Evolutionary conservation across 2,113 vertebrate genomes (phyloP).

Genomic region (Percopsis transmontana): DNA sequence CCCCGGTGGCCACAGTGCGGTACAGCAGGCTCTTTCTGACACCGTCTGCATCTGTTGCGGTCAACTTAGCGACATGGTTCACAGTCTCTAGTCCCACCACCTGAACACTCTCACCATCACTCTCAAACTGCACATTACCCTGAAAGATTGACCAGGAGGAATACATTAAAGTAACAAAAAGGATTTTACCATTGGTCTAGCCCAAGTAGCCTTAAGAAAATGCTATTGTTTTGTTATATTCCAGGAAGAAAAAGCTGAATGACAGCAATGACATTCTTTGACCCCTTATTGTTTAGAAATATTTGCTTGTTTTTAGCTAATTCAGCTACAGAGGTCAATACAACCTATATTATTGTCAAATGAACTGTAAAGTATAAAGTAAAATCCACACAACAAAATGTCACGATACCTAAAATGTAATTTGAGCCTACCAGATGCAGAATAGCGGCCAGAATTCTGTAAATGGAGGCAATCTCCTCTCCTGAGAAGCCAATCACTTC

Average conservation of each 20-base stretch:
- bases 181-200: no score
- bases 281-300: no score
- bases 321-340: no score
- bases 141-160: slow-evolving; percentile 38
- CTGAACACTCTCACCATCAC: slow-evolving; percentile 70
- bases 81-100: slow-evolving; percentile 60
- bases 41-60: slow-evolving; percentile 48
- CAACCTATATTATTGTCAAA: no score
- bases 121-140: slow-evolving; percentile 85
- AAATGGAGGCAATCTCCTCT: slow-evolving; percentile 79
- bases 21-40: slow-evolving; percentile 80
- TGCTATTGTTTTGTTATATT: no score
- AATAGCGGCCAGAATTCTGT: slow-evolving; percentile 84
- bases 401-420: not conserved
- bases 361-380: no score
- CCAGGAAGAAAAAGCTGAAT: no score
- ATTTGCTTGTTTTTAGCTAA: no score
- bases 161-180: no score
- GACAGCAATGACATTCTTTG: no score
- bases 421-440: slow-evolving; percentile 81
- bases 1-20: slow-evolving; percentile 87
- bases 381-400: no score
- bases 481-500: slow-evolving; percentile 84
- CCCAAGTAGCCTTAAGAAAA: no score
- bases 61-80: slow-evolving; percentile 77